Base-by-base conservation (phyloP, 2,113 vertebrate genomes). In the Corythoichthys haematopterus region DNA sequence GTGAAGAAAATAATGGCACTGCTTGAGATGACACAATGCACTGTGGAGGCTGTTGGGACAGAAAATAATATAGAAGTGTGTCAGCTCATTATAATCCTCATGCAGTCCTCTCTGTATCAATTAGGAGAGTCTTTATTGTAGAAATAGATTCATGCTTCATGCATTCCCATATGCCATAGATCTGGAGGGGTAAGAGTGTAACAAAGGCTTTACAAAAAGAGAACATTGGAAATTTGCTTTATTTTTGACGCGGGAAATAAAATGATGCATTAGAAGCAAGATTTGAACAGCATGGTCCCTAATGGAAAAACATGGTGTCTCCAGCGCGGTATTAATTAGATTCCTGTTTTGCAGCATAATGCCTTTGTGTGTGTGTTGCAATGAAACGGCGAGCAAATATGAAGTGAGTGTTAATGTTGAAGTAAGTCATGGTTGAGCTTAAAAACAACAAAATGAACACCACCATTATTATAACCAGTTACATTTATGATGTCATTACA, bases 31-130 rank as follows among this genome's bases (percentile, higher is more conserved):
- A 33, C 20, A 33, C 16, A 15, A 5, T 33, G 52, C 20, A 12
- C n/a, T 10, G 52, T 12, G 52, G 28, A 55, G 28, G 20, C 16
- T 16, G 16, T 2, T 15, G 16, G 16, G 6, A 52, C n/a, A n/a
- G 4, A 55, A 53, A 53, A 53, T 33, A 55, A 55, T 33, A 33
- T 12, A 20, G 66, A 75, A 73, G 70, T 59, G 67, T 85, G 72
- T 79, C 73, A 78, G 40, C 64, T 66, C 64, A 71, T 84, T 83
- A 81, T 80, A 73, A 76, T 50, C 69, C n/a, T 10, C 20, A 64
- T 66, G 65, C 75, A 68, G 80, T 82, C 77, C 58, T 81, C 16
- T n/a, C 69, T 80, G 48, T 80, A 81, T 82, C 79, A 85, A 80
- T 86, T 88, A 85, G 65, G 70, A 74, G 45, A 52, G 33, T 63